Percentiles rank a stretch among this genome's conserved stretches.
Evolutionary conservation across 2,113 vertebrate genomes (phyloP).

Genomic region (Dolichallabes microphthalmus): DNA sequence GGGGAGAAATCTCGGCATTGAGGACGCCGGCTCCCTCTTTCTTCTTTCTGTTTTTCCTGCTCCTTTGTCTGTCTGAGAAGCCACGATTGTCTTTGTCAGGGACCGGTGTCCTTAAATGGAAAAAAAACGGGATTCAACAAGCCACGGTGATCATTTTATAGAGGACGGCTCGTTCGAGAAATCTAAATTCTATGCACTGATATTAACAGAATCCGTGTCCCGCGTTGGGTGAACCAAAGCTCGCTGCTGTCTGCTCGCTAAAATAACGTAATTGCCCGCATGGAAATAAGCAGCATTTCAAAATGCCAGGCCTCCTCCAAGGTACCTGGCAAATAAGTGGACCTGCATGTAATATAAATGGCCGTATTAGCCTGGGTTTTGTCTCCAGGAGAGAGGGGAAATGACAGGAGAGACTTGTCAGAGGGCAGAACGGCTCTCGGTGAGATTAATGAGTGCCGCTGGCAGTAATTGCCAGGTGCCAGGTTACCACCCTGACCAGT

Average conservation of each 20-base stretch:
- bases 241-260: neutral
- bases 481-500: slow-evolving; percentile 56
- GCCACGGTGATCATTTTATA: neutral
- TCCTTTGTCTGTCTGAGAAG: neutral
- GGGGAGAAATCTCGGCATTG: neutral
- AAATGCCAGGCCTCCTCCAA: slow-evolving; percentile 28
- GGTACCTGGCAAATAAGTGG: neutral
- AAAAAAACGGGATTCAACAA: neutral
- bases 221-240: neutral
- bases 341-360: slow-evolving; percentile 27
- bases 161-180: neutral
- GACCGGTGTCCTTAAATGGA: neutral
- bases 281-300: slow-evolving; percentile 24
- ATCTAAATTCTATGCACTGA: neutral
- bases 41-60: neutral
- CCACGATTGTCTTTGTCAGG: neutral
- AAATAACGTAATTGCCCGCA: slow-evolving; percentile 12
- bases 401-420: slow-evolving; percentile 31
- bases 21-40: neutral
- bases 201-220: slow-evolving; percentile 7
- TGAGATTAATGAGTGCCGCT: slow-evolving; percentile 53
- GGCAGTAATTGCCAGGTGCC: slow-evolving; percentile 58
- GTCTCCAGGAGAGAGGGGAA: slow-evolving; percentile 11
- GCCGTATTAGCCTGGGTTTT: slow-evolving; percentile 18
- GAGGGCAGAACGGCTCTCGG: slow-evolving; percentile 31